phyloP scores from a whole-genome alignment of 2,888 invertebrate species.

The Empis livida region DNA sequence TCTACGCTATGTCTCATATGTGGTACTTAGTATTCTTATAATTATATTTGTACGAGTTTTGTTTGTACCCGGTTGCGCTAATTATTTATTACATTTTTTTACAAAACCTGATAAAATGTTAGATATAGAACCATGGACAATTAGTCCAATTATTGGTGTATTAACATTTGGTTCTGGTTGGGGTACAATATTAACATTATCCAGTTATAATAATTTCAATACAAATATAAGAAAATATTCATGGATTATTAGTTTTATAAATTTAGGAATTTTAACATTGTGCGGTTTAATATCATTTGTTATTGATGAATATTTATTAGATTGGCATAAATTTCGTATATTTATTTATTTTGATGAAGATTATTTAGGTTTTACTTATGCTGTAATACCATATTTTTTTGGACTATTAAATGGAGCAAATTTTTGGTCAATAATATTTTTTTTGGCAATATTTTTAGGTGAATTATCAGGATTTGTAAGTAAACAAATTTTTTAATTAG shows the following conservation, averaged over 20 bases:
- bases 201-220: conserved; percentile 65
- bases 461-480: conserved; percentile 13
- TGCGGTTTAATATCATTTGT: conserved; percentile 51
- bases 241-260: conserved; percentile 22
- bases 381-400: not conserved
- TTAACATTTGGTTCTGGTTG: conserved; percentile 77
- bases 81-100: conserved; percentile 8
- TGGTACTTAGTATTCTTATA: not conserved
- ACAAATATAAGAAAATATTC: conserved; percentile 46
- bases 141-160: conserved; percentile 30
- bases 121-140: not conserved
- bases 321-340: conserved; percentile 10
- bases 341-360: not conserved
- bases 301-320: conserved; percentile 47
- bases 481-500: not conserved
- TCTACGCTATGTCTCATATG: conserved; percentile 3
- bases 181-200: conserved; percentile 69
- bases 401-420: conserved; percentile 40
- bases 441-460: conserved; percentile 58
- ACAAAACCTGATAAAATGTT: no score
- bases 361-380: not conserved
- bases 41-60: conserved; percentile 18
- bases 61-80: conserved; percentile 20
- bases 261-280: conserved; percentile 24
- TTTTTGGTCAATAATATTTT: conserved; percentile 63